Conservation (phyloP, 1,140 invertebrate genomes). For the Heliothis virescens region DNA sequence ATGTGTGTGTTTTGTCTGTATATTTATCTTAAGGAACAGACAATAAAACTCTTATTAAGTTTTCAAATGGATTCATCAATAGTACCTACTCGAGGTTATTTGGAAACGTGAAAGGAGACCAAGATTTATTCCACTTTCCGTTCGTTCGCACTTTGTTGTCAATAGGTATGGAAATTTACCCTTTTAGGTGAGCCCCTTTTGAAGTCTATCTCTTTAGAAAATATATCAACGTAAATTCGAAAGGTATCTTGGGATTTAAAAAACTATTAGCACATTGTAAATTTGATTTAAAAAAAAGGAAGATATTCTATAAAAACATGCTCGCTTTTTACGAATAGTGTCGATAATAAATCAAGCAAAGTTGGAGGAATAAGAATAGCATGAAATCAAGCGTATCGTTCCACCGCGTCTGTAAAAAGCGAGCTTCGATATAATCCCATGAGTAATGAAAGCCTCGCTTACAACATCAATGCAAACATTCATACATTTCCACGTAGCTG, state of each 20-base stretch:
- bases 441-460: neutral
- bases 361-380: too few relatives aligned
- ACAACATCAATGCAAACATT: neutral
- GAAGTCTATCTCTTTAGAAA: conserved; percentile 16
- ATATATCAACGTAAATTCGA: conserved; percentile 26
- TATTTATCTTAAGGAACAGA: neutral
- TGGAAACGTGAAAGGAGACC: conserved; percentile 37
- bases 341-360: too few relatives aligned
- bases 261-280: conserved; percentile 18
- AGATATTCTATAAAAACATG: neutral
- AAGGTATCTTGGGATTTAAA: conserved; percentile 28
- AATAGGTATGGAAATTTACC: conserved; percentile 54
- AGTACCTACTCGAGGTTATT: conserved; percentile 18
- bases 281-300: neutral
- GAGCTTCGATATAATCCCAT: too few relatives aligned
- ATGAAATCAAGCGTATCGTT: too few relatives aligned
- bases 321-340: neutral
- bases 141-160: conserved; percentile 36
- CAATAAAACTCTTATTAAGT: conserved; percentile 21
- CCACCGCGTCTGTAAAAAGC: too few relatives aligned
- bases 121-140: conserved; percentile 49
- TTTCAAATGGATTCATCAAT: conserved; percentile 15
- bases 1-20: neutral
- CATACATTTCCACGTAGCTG: neutral
- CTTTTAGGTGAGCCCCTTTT: conserved; percentile 38